Evolutionary conservation across 2,888 invertebrate species (phyloP).

Genomic region (Prosopocoilus inquinatus): DNA sequence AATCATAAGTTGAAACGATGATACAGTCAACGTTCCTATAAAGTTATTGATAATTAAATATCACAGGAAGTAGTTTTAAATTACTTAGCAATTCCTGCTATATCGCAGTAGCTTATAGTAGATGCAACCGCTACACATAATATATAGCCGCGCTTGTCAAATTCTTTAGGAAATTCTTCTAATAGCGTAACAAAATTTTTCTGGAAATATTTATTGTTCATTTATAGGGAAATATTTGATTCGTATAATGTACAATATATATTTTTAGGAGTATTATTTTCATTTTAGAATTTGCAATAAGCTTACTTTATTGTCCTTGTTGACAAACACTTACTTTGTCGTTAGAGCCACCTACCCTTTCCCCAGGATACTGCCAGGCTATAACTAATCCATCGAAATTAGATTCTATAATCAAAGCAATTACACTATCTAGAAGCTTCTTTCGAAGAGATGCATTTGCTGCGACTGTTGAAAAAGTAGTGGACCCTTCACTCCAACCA

Average conservation of each 20-base stretch:
- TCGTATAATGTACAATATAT: too few species aligned
- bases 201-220: not conserved
- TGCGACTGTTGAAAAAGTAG: conserved; percentile 48
- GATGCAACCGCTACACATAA: conserved; percentile 62
- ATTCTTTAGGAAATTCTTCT: conserved; percentile 55
- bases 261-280: too few species aligned
- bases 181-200: conserved; percentile 51
- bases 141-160: conserved; percentile 54
- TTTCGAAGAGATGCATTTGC: conserved; percentile 49
- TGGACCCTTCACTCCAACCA: conserved; percentile 62
- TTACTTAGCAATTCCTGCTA: conserved; percentile 55
- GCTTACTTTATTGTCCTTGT: too few species aligned
- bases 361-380: conserved; percentile 70
- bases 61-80: too few species aligned
- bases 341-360: conserved; percentile 47
- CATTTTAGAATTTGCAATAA: too few species aligned
- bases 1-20: conserved; percentile 71
- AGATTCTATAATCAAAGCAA: conserved; percentile 55
- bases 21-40: conserved; percentile 62
- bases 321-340: conserved; percentile 39
- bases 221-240: too few species aligned
- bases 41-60: not conserved
- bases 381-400: conserved; percentile 70
- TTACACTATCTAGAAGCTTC: conserved; percentile 57
- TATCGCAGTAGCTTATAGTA: conserved; percentile 58